phyloP scores from a whole-genome alignment of 2,797 vertebrate genomes.

The Stomatorhinus walkeri region DNA sequence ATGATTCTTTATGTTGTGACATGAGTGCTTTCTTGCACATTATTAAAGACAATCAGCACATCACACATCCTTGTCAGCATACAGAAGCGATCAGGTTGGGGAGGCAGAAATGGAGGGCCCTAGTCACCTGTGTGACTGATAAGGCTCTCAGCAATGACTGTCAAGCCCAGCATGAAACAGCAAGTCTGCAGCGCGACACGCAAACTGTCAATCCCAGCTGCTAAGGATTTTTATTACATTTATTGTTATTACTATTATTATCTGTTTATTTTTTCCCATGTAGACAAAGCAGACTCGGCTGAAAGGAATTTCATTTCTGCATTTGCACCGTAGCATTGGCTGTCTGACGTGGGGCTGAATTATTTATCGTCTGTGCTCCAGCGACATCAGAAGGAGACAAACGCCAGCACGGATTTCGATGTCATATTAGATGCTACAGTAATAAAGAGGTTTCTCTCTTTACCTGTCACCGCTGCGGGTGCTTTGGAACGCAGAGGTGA shows the following conservation, averaged over 20 bases:
- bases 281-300: neutral
- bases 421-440: neutral
- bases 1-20: neutral
- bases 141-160: neutral
- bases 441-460: slow-evolving; percentile 12
- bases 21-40: neutral
- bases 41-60: neutral
- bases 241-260: too few relatives aligned
- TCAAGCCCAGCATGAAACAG: neutral
- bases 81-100: neutral
- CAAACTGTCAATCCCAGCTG: neutral
- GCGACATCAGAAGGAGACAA: neutral
- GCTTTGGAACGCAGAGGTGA: neutral
- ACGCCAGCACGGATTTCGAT: neutral
- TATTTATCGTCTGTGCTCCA: neutral
- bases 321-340: neutral
- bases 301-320: neutral
- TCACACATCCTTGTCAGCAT: neutral
- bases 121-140: neutral
- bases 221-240: neutral
- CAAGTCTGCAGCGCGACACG: neutral
- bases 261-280: neutral
- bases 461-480: neutral
- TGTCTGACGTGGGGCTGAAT: slow-evolving; percentile 14
- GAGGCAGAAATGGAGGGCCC: neutral